A percentile compares a stretch with the other conserved stretches of the same genome.
phyloP scores from a whole-genome alignment of 2,113 vertebrate species.

The Parotia lawesii region DNA sequence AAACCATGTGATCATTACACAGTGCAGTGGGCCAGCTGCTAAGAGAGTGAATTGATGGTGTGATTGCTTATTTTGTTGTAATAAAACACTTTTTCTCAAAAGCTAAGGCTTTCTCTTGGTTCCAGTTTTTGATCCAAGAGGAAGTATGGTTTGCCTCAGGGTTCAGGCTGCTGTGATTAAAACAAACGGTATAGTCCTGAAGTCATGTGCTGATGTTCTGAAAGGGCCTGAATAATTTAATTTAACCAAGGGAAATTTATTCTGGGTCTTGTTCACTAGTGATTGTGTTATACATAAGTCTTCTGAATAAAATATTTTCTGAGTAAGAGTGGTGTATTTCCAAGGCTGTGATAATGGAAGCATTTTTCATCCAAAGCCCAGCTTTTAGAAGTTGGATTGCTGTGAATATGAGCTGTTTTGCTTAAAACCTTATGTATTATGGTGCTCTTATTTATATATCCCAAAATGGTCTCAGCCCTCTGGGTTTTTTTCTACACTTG shows the following conservation, averaged over 20 bases:
- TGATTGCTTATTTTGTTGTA: neutral
- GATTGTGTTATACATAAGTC: neutral
- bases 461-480: neutral
- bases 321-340: neutral
- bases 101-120: neutral
- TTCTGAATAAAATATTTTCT: neutral
- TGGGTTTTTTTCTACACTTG: neutral
- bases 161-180: neutral
- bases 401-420: neutral
- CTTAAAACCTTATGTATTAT: neutral
- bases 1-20: rapidly evolving
- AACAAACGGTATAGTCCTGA: neutral
- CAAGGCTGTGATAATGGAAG: neutral
- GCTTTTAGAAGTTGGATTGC: neutral
- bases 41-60: neutral
- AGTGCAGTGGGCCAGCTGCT: neutral
- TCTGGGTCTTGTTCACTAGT: neutral
- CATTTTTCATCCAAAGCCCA: neutral
- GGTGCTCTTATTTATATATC: neutral
- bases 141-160: neutral
- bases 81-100: neutral
- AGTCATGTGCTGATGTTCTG: neutral
- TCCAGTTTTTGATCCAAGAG: neutral
- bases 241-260: neutral
- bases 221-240: neutral